Evolutionary conservation across 2,888 invertebrate species (phyloP).

Genomic region (Sceliomorpha sp.): DNA sequence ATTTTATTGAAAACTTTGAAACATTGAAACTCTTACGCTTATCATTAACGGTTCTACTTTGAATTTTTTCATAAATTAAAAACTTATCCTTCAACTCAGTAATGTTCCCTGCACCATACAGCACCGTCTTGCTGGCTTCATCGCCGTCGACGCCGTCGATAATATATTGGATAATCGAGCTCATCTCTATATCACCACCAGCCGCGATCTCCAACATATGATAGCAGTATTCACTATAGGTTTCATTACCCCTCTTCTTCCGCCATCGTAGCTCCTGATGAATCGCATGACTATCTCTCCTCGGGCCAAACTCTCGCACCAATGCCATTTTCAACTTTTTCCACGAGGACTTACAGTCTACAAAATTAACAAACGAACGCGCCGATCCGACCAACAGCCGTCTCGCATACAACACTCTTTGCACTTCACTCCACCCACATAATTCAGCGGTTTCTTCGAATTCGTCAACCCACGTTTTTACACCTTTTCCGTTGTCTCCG

Average conservation of each 20-base stretch:
- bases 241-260: constrained; percentile 41
- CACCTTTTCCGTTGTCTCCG: constrained; percentile 31
- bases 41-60: too few relatives aligned
- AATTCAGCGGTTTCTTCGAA: constrained; percentile 45
- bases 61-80: constrained; percentile 41
- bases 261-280: constrained; percentile 34
- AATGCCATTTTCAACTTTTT: constrained; percentile 9
- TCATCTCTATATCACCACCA: constrained; percentile 48
- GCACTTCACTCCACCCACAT: constrained; percentile 38
- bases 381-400: constrained; percentile 32
- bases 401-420: constrained; percentile 39
- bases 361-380: constrained; percentile 1
- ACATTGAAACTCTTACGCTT: too few relatives aligned
- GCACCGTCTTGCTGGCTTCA: constrained; percentile 39
- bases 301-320: constrained; percentile 40
- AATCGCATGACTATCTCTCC: constrained; percentile 42
- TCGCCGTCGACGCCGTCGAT: constrained; percentile 51
- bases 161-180: constrained; percentile 48
- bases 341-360: neutral
- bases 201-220: constrained; percentile 53
- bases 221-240: constrained; percentile 46
- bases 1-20: too few relatives aligned
- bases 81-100: constrained; percentile 41
- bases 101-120: constrained; percentile 24
- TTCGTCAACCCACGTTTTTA: constrained; percentile 30